Evolutionary conservation across 2,888 invertebrate species (phyloP), one percentile per base, ranked within the genome.

Genomic region (Autographa gamma): DNA sequence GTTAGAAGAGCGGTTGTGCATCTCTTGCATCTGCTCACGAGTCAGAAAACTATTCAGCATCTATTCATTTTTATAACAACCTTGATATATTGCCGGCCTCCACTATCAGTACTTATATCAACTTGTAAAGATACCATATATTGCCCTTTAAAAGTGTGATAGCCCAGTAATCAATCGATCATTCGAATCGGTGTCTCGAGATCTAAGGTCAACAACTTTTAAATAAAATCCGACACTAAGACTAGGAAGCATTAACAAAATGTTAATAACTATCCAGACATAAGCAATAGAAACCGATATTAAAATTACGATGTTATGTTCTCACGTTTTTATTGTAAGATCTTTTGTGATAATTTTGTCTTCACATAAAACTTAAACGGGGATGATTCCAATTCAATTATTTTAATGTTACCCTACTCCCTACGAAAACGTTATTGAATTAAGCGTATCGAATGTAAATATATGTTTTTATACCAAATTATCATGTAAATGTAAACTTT

Each of bases 401-500:
- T 69, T 66, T 68, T 61, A 69, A 38, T 66, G 66, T 65, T 66
- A 62, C 59, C 69, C 71, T 69, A 71, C 63, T 63, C 60, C 67
- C 72, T 72, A 69, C 63, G 41, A 76, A 41, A 63, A 69, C 38
- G 63, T 63, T 74, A 77, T 64, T 69, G 62, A 68, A 78, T 73
- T 74, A 73, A 69, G 60, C 63, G 68, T 77, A 71, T 73, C 65
- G 64, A 73, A 72, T 69, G 70, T 59, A 75, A 75, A 79, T 77
- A 81, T 66, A 82, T 75, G 74, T 80, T 85, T 48, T 82, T 79
- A 82, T 83, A 74, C 63, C 80, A 80, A 82, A 83, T 86, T 84
- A 84, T 87, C 82, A 89, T 86, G 83, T 80, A 84, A 85, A 88
- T 85, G 75, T 80, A 71, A 81, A 83, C 79, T 80, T 88, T 86